Conservation (phyloP, 2,888 invertebrate genomes). For the Apotomis betuletana region DNA sequence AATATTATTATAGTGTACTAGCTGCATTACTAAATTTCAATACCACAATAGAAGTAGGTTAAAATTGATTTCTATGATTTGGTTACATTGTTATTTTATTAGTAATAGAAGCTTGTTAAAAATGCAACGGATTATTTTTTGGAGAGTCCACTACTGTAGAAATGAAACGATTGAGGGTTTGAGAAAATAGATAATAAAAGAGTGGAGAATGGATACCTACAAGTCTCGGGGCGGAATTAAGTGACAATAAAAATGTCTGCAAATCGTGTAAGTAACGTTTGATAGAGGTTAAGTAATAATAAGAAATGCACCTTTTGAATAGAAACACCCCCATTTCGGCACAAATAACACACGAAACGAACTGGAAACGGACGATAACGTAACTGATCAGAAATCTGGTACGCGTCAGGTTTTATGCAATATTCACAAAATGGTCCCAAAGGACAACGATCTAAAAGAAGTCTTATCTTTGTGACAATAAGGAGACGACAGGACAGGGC, state of each 20-base stretch:
- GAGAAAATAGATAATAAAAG: too few relatives aligned
- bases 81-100: too few relatives aligned
- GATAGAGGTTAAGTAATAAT: background rate
- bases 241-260: too few relatives aligned
- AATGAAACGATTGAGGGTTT: too few relatives aligned
- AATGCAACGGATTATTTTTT: too few relatives aligned
- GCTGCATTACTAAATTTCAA: too few relatives aligned
- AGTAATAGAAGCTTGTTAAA: background rate
- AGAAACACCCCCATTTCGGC: slow-evolving; percentile 67
- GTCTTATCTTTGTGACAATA: slow-evolving; percentile 56
- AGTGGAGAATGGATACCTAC: too few relatives aligned
- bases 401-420: slow-evolving; percentile 68
- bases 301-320: slow-evolving; percentile 63
- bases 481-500: slow-evolving; percentile 45
- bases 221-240: too few relatives aligned
- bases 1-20: too few relatives aligned
- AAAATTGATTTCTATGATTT: too few relatives aligned
- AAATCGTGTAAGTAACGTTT: background rate
- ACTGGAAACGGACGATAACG: slow-evolving; percentile 51
- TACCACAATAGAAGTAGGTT: too few relatives aligned
- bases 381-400: slow-evolving; percentile 62
- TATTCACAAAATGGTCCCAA: slow-evolving; percentile 58
- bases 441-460: slow-evolving; percentile 49
- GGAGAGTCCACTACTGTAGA: too few relatives aligned
- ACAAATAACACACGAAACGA: slow-evolving; percentile 44